Percentiles rank a stretch among this genome's conserved stretches.
Conservation (phyloP, 2,113 vertebrate genomes). For the Calidris pugnax region DNA sequence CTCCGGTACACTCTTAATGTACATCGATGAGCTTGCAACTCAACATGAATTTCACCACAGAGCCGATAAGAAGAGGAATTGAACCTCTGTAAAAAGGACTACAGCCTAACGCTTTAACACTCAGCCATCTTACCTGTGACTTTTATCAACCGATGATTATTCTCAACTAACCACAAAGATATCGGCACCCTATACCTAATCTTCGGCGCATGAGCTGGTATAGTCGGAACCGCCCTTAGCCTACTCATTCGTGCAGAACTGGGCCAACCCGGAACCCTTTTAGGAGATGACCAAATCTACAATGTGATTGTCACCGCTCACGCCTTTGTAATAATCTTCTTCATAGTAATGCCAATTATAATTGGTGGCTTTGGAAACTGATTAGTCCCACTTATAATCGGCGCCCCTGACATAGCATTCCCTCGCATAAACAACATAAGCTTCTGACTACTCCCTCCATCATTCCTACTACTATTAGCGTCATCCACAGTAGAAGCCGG, state of each 20-base stretch:
- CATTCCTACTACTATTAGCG: background rate
- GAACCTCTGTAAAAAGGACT: too few relatives aligned
- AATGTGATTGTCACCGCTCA: fast-evolving
- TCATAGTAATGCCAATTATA: background rate
- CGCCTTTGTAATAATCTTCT: background rate
- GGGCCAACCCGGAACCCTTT: fast-evolving
- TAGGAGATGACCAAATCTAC: background rate
- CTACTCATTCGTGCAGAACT: background rate
- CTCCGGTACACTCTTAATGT: too few relatives aligned
- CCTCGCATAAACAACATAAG: background rate
- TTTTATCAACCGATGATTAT: background rate
- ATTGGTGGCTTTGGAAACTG: background rate
- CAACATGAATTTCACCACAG: too few relatives aligned
- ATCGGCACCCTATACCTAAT: background rate
- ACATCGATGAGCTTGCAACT: too few relatives aligned
- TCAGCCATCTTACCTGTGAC: background rate
- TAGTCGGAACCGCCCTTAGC: fast-evolving
- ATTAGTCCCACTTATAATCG: background rate
- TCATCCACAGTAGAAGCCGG: background rate
- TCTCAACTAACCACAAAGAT: background rate
- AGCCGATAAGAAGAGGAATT: too few relatives aligned
- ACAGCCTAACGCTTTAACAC: background rate
- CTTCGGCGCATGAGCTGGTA: background rate
- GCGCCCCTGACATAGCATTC: background rate
- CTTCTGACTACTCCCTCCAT: background rate